Percentiles rank a stretch among this genome's conserved stretches.
These are phyloP conservation scores for Rotaria sp. DNA, from an alignment of 2,888 invertebrate species.

Conservation along the genomic window DNA sequence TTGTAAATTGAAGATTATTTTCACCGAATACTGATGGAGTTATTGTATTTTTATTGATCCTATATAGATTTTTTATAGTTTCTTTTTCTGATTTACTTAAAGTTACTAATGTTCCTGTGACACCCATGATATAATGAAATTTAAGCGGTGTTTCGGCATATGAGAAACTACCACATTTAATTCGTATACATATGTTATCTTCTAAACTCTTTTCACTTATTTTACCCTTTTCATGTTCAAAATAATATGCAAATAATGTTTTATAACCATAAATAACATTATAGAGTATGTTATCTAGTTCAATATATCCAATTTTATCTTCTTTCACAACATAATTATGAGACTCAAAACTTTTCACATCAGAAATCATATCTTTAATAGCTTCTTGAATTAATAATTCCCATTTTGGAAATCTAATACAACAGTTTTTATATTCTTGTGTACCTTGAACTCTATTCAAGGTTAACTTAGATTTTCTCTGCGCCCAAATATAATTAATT, in stretches of 20 bases:
- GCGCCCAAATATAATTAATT: background rate
- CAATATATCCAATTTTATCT: background rate
- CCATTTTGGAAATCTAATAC: background rate
- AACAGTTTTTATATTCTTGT: background rate
- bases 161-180: constrained; percentile 3
- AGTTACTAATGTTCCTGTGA: background rate
- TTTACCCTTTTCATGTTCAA: background rate
- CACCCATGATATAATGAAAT: background rate
- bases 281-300: background rate
- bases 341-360: background rate
- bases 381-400: background rate
- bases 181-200: background rate
- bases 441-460: background rate
- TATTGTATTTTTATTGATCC: background rate
- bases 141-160: background rate
- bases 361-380: background rate
- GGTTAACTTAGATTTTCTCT: background rate
- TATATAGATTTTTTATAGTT: background rate
- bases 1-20: background rate
- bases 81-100: background rate
- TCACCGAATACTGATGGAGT: background rate
- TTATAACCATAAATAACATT: background rate
- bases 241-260: constrained; percentile 14
- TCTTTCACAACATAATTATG: background rate
- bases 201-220: background rate